Evolutionary conservation across 1,140 invertebrate genomes (phyloP).

Genomic region (Odontomachus brunneus): DNA sequence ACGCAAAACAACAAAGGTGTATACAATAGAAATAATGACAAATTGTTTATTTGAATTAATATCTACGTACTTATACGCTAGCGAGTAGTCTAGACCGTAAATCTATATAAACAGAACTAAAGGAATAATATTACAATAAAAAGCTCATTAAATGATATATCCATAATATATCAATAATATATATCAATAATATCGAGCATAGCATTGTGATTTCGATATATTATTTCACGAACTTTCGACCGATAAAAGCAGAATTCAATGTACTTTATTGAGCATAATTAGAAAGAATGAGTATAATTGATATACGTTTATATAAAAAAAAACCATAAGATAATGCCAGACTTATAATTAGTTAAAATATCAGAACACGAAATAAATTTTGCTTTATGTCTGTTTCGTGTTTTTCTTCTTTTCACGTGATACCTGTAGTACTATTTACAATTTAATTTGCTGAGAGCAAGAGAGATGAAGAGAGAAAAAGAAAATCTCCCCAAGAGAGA

Average conservation of each 20-base stretch:
- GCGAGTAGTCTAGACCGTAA: background rate
- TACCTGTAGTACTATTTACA: background rate
- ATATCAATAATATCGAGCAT: background rate
- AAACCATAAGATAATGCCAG: background rate
- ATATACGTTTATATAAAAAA: background rate
- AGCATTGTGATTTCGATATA: background rate
- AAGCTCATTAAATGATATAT: background rate
- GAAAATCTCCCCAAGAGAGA: background rate
- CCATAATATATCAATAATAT: background rate
- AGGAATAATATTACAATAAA: background rate
- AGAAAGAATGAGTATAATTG: background rate
- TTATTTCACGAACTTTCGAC: constrained; percentile 1
- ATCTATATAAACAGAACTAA: constrained; percentile 2
- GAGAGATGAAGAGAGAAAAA: too few relatives aligned
- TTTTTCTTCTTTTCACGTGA: background rate
- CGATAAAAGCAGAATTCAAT: background rate
- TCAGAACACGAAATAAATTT: constrained; percentile 1
- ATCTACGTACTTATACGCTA: background rate
- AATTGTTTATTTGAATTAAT: constrained; percentile 17
- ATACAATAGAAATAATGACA: background rate
- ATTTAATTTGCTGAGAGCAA: background rate
- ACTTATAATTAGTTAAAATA: constrained; percentile 8
- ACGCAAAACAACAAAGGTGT: background rate
- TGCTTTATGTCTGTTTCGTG: background rate
- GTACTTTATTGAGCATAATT: background rate